These are phyloP conservation scores for Choloepus didactylus DNA, from an alignment of 2,797 vertebrate genomes.

Conservation along the genomic window DNA sequence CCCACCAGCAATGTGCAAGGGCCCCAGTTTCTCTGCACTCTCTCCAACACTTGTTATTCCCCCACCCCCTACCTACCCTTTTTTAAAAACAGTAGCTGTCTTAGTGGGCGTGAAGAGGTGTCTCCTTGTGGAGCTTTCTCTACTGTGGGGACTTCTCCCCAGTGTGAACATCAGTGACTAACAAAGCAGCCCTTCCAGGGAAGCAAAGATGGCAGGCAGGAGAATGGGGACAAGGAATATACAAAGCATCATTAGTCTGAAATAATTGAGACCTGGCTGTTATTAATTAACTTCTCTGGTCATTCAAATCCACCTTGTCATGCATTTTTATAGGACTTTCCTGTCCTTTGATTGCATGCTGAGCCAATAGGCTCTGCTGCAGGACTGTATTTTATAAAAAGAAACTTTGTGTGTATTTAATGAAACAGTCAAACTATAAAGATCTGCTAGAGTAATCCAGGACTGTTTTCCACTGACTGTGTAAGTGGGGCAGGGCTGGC, in stretches of 20 bases:
- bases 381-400: no score
- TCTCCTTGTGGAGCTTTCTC: neutral
- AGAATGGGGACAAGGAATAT: neutral
- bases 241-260: rapidly evolving
- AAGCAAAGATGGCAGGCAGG: neutral
- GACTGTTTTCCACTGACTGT: neutral
- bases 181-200: neutral
- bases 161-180: rapidly evolving
- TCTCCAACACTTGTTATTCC: no score
- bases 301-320: neutral
- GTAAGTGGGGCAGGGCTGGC: neutral
- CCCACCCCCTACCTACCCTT: no score
- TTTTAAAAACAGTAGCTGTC: no score
- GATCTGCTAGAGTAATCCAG: rapidly evolving
- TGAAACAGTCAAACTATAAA: neutral
- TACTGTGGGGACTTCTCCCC: neutral
- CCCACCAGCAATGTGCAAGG: no score
- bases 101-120: no score
- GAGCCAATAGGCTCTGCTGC: neutral
- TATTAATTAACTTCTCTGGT: neutral
- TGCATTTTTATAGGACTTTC: neutral
- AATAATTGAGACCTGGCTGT: neutral
- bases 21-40: no score
- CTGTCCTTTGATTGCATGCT: neutral
- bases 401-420: neutral